phyloP scores from a whole-genome alignment of 2,797 vertebrate genomes.

The Amniataba percoides region DNA sequence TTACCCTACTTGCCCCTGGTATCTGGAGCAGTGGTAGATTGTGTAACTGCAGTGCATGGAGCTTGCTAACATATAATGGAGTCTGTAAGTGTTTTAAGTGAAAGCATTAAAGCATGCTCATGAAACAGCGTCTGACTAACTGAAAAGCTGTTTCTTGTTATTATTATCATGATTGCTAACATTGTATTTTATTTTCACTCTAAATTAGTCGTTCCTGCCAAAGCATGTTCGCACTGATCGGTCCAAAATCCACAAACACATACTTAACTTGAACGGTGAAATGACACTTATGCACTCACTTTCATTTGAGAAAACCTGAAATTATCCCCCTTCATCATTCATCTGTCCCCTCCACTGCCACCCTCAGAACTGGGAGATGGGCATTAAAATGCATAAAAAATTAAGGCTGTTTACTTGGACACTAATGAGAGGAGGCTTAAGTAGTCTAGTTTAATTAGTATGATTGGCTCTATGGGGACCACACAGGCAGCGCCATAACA shows the following conservation, averaged over 20 bases:
- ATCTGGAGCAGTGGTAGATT: conserved; percentile 71
- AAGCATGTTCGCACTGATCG: conserved; percentile 28
- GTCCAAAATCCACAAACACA: conserved; percentile 57
- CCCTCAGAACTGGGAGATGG: conserved; percentile 83
- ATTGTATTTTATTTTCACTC: conserved; percentile 19
- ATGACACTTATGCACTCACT: conserved; percentile 59
- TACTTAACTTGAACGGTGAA: conserved; percentile 65
- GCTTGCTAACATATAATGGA: conserved; percentile 50
- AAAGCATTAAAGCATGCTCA: conserved; percentile 50
- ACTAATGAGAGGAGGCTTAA: conserved; percentile 90
- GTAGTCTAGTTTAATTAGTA: conserved; percentile 89
- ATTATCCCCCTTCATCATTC: conserved; percentile 64
- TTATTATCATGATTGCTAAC: conserved; percentile 12
- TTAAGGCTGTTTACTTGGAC: conserved; percentile 92
- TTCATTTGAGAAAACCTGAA: conserved; percentile 64
- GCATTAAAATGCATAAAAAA: conserved; percentile 95
- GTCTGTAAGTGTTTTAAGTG: conserved; percentile 35
- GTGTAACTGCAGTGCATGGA: conserved; percentile 62
- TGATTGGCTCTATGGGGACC: conserved; percentile 82
- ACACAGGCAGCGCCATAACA: conserved; percentile 73
- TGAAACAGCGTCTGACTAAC: conserved; percentile 10
- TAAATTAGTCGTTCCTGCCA: conserved; percentile 29
- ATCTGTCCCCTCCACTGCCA: conserved; percentile 53
- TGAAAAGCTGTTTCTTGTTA: conserved; percentile 15
- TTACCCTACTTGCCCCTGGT: conserved; percentile 72